Conservation (phyloP, 2,113 vertebrate species). For the human region GRCh38 chr6:52381001-52381500, state of each 20-base stretch:
- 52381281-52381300: background rate
- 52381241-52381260: background rate
- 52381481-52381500: too few species aligned
- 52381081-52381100: background rate
- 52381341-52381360: too few species aligned
- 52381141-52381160: background rate
- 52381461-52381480: too few species aligned
- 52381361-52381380: too few species aligned
- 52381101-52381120: background rate
- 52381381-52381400: too few species aligned
- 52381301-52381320: background rate
- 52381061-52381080: background rate
- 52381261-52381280: background rate
- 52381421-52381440: too few species aligned
- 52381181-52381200: background rate
- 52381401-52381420: too few species aligned
- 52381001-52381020: slow-evolving; percentile 13
- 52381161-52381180: background rate
- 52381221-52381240: background rate
- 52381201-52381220: background rate
- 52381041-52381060: background rate
- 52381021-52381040: background rate
- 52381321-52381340: too few species aligned
- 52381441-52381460: too few species aligned
- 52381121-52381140: background rate